Evolutionary conservation across 2,797 vertebrate species (phyloP).

Genomic region (Fundulus diaphanus): DNA sequence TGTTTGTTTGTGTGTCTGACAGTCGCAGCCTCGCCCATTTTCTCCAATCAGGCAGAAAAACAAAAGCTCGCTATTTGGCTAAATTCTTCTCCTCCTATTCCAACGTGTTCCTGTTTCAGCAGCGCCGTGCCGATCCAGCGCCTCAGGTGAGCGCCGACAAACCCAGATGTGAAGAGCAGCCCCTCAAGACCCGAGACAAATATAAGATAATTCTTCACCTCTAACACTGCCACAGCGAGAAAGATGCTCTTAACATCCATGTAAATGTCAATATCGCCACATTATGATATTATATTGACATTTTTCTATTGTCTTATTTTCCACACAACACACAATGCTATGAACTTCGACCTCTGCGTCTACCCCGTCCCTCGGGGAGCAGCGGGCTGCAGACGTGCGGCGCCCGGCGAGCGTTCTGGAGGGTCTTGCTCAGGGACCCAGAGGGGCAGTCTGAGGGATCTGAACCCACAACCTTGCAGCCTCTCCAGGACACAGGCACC

Average conservation of each 20-base stretch:
- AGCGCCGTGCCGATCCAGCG: neutral
- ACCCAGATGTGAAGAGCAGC: neutral
- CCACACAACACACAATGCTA: too few relatives aligned
- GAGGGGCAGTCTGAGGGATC: too few relatives aligned
- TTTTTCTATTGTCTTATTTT: too few relatives aligned
- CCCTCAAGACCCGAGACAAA: neutral
- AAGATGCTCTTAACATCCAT: neutral
- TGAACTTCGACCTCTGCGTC: too few relatives aligned
- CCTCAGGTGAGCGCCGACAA: neutral
- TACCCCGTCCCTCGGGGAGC: too few relatives aligned
- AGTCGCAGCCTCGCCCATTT: slow-evolving; percentile 58
- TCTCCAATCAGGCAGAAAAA: slow-evolving; percentile 70
- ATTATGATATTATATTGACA: neutral
- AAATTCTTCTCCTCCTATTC: slow-evolving; percentile 59
- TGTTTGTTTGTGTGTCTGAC: slow-evolving; percentile 15
- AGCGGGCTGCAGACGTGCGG: too few relatives aligned
- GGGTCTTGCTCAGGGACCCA: too few relatives aligned
- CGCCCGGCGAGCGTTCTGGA: too few relatives aligned
- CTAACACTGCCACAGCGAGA: too few relatives aligned
- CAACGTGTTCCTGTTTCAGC: neutral
- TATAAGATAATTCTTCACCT: neutral
- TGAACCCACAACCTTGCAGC: too few relatives aligned
- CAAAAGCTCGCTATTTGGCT: slow-evolving; percentile 64
- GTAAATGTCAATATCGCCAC: neutral
- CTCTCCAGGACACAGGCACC: too few relatives aligned